These are phyloP conservation scores for Aspidiotus destructor DNA, from an alignment of 2,888 invertebrate species.

Conservation along the genomic window DNA sequence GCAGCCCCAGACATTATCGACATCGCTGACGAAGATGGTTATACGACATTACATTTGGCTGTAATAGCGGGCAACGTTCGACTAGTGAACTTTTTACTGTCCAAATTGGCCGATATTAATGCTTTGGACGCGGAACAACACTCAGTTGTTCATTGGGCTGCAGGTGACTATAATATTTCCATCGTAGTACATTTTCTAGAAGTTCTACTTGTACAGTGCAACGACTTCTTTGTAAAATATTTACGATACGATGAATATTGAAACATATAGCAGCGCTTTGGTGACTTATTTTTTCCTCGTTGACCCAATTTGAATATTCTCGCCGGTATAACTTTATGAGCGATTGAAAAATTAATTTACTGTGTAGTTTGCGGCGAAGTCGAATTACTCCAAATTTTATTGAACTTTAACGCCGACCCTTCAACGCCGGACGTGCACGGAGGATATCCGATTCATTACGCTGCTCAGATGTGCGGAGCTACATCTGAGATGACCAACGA, in stretches of 20 bases:
- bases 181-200: neutral
- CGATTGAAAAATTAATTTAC: too few species aligned
- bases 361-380: slow-evolving; percentile 81
- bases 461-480: slow-evolving; percentile 91
- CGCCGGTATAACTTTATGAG: too few species aligned
- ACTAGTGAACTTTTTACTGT: slow-evolving; percentile 72
- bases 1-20: slow-evolving; percentile 77
- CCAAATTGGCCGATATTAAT: slow-evolving; percentile 80
- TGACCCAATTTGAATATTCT: too few species aligned
- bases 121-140: slow-evolving; percentile 89
- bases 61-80: slow-evolving; percentile 87
- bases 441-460: slow-evolving; percentile 92
- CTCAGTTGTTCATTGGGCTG: slow-evolving; percentile 95
- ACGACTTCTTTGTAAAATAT: too few species aligned
- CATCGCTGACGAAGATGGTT: slow-evolving; percentile 82
- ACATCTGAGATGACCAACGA: slow-evolving; percentile 55
- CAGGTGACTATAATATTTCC: slow-evolving; percentile 56
- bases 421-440: slow-evolving; percentile 86
- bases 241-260: too few species aligned
- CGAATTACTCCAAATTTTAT: slow-evolving; percentile 72
- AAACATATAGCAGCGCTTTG: too few species aligned
- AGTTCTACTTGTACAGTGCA: too few species aligned
- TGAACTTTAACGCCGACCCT: slow-evolving; percentile 76
- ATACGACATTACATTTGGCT: slow-evolving; percentile 88
- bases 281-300: too few species aligned